These are phyloP conservation scores for Alethe castanea DNA, from an alignment of 2,113 vertebrate genomes.

Conservation along the genomic window DNA sequence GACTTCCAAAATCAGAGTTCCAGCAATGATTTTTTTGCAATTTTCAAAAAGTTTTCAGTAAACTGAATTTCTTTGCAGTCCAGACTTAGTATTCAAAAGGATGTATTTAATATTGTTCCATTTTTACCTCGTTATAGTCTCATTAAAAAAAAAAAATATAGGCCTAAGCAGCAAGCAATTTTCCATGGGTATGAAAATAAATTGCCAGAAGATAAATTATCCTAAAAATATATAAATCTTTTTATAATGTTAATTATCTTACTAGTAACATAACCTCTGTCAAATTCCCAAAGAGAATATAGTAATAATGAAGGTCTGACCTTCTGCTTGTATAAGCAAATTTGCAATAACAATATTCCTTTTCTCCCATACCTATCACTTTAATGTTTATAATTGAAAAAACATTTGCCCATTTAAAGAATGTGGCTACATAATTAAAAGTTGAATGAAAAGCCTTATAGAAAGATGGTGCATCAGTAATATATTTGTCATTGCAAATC, in stretches of 20 bases:
- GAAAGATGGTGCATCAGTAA: neutral
- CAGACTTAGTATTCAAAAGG: neutral
- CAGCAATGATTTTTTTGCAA: neutral
- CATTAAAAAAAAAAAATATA: neutral
- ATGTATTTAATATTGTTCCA: neutral
- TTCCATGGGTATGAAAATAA: neutral
- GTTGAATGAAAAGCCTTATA: neutral
- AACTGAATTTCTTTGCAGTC: neutral
- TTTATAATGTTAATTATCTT: neutral
- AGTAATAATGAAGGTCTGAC: neutral
- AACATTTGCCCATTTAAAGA: neutral
- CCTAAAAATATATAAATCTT: neutral
- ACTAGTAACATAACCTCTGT: neutral
- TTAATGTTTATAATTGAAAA: neutral
- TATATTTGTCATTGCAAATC: neutral
- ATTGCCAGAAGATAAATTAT: neutral
- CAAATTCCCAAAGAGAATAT: neutral
- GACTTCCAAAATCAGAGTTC: neutral
- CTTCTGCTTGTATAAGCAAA: neutral
- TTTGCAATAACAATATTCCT: neutral
- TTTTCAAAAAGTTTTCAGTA: neutral
- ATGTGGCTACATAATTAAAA: neutral
- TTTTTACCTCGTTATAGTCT: neutral
- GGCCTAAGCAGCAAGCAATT: neutral
- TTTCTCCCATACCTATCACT: neutral